Base-by-base conservation (phyloP, 2,797 vertebrate genomes). In the Streptopelia turtur region DNA sequence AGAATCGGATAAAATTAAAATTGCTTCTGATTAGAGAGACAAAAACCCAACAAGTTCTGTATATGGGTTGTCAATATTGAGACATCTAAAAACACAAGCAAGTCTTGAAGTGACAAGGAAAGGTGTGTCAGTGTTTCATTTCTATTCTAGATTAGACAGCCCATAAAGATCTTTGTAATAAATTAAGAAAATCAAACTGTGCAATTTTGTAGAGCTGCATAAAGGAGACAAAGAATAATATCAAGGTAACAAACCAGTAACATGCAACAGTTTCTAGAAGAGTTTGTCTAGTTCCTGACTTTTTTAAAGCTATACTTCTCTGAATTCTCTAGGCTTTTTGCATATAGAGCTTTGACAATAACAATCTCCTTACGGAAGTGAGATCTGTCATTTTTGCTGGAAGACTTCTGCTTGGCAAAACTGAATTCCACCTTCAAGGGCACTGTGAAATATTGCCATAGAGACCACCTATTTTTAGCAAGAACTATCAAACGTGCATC, bases 391-490 rank as follows among this genome's bases (percentile, higher is more conserved):
- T 91, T 96, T 95, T 81, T 91, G 65, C 80, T 91, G 75, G 95
- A 92, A 89, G 90, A 70, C 52, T 96, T 94, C 60, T 93, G 80
- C 87, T 94, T 89, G 96, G 86, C 39, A 93, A 97, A 97, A 84
- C 55, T 71, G 68, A 86, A 94, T 93, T 91, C 96, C 83, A 97
- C 90, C 92, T 96, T 95, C 80, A 97, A 96, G 94, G 93, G 53
- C 86, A 93, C 80, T 87, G 83, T 89, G 82, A 95, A 97, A 94
- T 96, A 96, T 96, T 96, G 91, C 95, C 89, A 94, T 95, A 97
- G 93, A 96, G 83, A 96, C 94, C 45, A 94, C 79, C 66, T 97
- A 97, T 96, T 97, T 98, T 96, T 97, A 97, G 94, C 94, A 93
- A 92, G 61, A 92, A 93, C 85, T 94, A 96, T 91, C 83, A 97